These are phyloP conservation scores for Acanthopleura granulata DNA, from an alignment of 2,888 invertebrate genomes.

Conservation along the genomic window DNA sequence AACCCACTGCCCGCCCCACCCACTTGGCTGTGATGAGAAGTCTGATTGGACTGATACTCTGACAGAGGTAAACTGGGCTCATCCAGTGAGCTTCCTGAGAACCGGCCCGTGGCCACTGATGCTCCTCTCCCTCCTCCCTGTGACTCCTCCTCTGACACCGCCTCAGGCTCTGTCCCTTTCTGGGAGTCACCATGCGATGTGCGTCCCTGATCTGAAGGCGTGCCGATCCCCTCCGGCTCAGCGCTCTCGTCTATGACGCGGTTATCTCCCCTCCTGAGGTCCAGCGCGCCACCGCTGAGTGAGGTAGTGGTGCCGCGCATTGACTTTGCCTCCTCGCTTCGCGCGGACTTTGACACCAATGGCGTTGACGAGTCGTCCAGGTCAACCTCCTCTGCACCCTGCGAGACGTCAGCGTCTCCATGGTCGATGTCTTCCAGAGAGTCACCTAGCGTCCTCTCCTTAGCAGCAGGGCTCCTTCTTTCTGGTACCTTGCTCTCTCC, in stretches of 20 bases:
- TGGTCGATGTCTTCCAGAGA: neutral
- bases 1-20: neutral
- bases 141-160: neutral
- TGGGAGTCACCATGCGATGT: too few species aligned
- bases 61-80: conserved; percentile 7
- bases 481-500: neutral
- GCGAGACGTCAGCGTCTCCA: neutral
- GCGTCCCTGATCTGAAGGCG: too few species aligned
- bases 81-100: neutral
- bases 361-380: neutral
- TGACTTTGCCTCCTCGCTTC: too few species aligned
- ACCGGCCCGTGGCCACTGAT: neutral
- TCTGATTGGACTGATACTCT: conserved; percentile 3
- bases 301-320: too few species aligned
- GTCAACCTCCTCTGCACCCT: neutral
- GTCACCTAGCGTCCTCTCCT: neutral
- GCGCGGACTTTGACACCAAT: neutral
- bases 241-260: neutral
- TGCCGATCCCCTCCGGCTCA: neutral
- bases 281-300: too few species aligned
- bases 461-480: neutral
- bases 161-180: neutral
- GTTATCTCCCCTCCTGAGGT: too few species aligned
- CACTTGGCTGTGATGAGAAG: neutral
- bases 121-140: neutral